Base-by-base conservation (phyloP, 2,888 invertebrate genomes). In the Nomada fucata region DNA sequence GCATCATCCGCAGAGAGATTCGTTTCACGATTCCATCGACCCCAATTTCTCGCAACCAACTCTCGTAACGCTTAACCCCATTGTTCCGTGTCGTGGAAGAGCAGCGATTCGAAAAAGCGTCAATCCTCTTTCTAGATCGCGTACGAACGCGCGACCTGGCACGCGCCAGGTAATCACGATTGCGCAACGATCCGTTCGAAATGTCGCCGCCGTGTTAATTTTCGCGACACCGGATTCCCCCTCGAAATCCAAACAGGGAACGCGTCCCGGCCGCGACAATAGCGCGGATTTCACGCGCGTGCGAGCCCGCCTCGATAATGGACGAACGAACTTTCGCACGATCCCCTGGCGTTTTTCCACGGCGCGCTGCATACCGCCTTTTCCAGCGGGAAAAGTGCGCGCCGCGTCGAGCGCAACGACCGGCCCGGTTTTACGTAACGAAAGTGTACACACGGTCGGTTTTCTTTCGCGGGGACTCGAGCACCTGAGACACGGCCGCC, bases 301-400 rank as follows among this genome's bases (percentile, higher is more conserved):
- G 52, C 63, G 59, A 71, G n/a, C 68, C 3, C 10, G 26, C 26
- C 4, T 15, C 53, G 44, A 4, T 4, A 36, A 57, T 42, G 44
- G 52, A 55, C 20, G 29, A n/a, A 42, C 76, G 79, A 71, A 59
- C 70, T 70, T 79, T 79, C 79, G 71, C 79, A 79, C 77, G 79
- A 72, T 57, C 69, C 52, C 36, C 65, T 18, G 52, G 1, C 36
- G n/a, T 61, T 63, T 75, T 75, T 78, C 42, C 60, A n/a, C 50
- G 20, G n/a, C 53, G 42, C 36, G 36, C n/a, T 13, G 61, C 20
- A 15, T 42, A 26, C 44, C 61, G 75, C 13, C 55, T 78, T 78
- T 78, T 78, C 78, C 78, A 63, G 36, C 36, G 55, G 78, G 68
- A 50, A 67, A 78, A 76, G 61, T 61, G 75, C 50, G 20, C 36